Evolutionary conservation across 2,113 vertebrate genomes (phyloP).

Genomic region (Pseudois nayaur): DNA sequence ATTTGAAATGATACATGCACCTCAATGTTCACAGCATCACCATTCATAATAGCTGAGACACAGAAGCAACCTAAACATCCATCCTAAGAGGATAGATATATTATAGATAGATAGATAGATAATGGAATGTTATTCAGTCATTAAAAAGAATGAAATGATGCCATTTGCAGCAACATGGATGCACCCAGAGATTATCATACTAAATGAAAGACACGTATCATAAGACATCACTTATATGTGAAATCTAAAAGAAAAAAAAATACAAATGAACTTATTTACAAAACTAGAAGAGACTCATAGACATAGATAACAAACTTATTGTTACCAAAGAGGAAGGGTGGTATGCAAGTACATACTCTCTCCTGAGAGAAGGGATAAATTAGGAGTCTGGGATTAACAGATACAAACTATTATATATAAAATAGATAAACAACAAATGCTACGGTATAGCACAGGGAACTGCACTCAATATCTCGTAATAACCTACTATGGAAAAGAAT

Average conservation of each 20-base stretch:
- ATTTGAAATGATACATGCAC: neutral
- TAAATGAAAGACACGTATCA: neutral
- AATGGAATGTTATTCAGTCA: neutral
- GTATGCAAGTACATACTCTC: neutral
- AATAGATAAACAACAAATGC: neutral
- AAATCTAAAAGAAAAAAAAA: neutral
- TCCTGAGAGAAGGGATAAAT: neutral
- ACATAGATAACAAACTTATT: neutral
- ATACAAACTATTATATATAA: neutral
- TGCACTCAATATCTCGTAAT: neutral
- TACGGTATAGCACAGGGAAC: neutral
- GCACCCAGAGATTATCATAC: neutral
- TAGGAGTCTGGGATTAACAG: neutral
- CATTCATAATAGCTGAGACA: neutral
- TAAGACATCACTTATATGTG: neutral
- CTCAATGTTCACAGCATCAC: neutral
- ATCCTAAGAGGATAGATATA: neutral
- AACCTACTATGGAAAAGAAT: neutral
- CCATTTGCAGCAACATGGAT: neutral
- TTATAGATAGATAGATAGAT: neutral
- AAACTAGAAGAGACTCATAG: neutral
- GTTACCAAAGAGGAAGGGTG: neutral
- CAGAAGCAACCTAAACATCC: neutral
- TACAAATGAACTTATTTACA: neutral
- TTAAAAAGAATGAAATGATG: neutral